Evolutionary conservation across 1,140 invertebrate species (phyloP).

Genomic region (Orchestia grillus): DNA sequence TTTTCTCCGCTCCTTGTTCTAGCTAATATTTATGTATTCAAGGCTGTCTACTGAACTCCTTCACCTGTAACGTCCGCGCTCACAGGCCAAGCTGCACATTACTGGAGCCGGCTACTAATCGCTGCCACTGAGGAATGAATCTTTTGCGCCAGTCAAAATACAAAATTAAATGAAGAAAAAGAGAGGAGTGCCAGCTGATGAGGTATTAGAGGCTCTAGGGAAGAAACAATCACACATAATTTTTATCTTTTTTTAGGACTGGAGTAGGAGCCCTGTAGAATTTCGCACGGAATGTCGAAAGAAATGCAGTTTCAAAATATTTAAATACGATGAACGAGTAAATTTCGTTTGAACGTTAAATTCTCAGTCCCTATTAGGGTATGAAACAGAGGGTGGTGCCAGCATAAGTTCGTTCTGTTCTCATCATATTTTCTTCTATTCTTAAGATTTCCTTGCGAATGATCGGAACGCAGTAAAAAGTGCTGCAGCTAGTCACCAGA

Average conservation of each 20-base stretch:
- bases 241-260: not conserved
- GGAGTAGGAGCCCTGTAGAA: not conserved
- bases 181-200: not conserved
- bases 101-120: not conserved
- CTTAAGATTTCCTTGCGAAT: not conserved
- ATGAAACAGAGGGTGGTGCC: not conserved
- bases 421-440: too few species aligned
- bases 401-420: not conserved
- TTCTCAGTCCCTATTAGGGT: not conserved
- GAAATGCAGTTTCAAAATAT: not conserved
- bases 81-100: not conserved
- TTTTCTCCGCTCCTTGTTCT: not conserved
- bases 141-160: not conserved
- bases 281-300: not conserved
- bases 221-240: not conserved
- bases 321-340: not conserved
- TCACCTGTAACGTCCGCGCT: not conserved
- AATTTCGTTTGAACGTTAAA: not conserved
- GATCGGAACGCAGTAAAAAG: not conserved
- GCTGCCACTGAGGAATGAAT: not conserved
- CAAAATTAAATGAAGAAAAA: too few species aligned
- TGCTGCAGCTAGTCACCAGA: not conserved
- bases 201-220: not conserved
- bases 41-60: not conserved
- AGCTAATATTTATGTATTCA: not conserved